These are phyloP conservation scores for Neofelis nebulosa DNA, from an alignment of 2,113 vertebrate species.

Conservation along the genomic window DNA sequence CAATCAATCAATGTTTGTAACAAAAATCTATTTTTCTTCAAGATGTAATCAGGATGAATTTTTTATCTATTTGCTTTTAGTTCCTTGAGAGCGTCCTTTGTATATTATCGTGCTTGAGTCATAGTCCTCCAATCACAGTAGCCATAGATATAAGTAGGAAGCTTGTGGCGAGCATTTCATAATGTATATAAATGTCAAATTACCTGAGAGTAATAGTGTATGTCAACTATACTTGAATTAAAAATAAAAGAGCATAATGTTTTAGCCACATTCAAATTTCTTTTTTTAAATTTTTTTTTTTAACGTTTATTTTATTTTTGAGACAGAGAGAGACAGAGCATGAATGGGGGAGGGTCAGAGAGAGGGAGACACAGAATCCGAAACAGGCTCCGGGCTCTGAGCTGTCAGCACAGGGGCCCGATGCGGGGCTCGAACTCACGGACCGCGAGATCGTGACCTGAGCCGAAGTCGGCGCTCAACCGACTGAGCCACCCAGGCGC, in stretches of 20 bases:
- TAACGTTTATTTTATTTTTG: too few species aligned
- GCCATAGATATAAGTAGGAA: not conserved
- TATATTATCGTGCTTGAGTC: not conserved
- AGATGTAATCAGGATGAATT: not conserved
- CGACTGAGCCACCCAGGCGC: too few species aligned
- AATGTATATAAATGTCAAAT: not conserved
- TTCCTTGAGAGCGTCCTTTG: not conserved
- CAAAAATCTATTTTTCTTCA: not conserved
- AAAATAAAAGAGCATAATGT: not conserved
- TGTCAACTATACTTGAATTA: not conserved
- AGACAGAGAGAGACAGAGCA: too few species aligned
- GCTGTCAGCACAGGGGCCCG: too few species aligned
- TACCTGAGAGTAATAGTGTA: not conserved
- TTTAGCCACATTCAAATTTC: not conserved
- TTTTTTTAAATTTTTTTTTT: too few species aligned
- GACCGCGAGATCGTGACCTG: too few species aligned
- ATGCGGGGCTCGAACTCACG: too few species aligned
- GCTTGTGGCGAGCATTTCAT: not conserved
- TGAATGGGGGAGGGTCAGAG: too few species aligned
- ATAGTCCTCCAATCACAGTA: not conserved
- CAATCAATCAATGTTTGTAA: not conserved
- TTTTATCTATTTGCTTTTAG: not conserved
- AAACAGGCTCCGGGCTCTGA: too few species aligned
- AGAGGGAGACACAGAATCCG: too few species aligned
- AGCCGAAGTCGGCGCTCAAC: too few species aligned